A percentile compares a stretch with the other conserved stretches of the same genome.
These are phyloP conservation scores for Spodoptera picta DNA, from an alignment of 2,888 invertebrate genomes.

Conservation along the genomic window DNA sequence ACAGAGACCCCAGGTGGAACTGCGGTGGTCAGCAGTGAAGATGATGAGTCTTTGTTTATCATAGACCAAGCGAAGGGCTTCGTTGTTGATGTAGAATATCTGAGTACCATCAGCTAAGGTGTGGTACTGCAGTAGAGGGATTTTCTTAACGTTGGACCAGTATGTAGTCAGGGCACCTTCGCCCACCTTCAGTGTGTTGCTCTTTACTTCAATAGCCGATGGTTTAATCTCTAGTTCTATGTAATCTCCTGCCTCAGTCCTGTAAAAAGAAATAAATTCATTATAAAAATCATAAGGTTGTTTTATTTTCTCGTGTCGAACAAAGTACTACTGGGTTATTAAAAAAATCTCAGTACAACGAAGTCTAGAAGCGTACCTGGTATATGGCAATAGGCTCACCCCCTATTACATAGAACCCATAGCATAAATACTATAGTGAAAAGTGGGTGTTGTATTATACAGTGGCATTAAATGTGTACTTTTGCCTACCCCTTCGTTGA, in stretches of 20 bases:
- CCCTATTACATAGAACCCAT: too few relatives aligned
- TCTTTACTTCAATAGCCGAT: slow-evolving; percentile 72
- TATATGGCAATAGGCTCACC: too few relatives aligned
- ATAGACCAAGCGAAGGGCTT: slow-evolving; percentile 84
- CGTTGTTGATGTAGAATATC: slow-evolving; percentile 58
- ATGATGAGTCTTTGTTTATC: slow-evolving; percentile 89
- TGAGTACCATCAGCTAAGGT: slow-evolving; percentile 72
- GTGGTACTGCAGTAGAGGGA: slow-evolving; percentile 79
- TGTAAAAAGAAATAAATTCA: slow-evolving; percentile 43
- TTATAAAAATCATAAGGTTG: too few relatives aligned
- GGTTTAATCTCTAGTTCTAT: slow-evolving; percentile 77
- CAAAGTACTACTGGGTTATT: too few relatives aligned
- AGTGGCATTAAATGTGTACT: too few relatives aligned
- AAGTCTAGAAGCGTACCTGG: too few relatives aligned
- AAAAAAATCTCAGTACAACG: too few relatives aligned
- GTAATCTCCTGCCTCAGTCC: slow-evolving; percentile 71
- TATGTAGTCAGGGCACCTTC: slow-evolving; percentile 74
- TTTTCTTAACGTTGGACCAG: slow-evolving; percentile 77
- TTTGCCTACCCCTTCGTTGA: too few relatives aligned
- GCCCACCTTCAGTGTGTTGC: slow-evolving; percentile 77
- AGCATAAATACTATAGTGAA: too few relatives aligned
- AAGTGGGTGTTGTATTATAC: too few relatives aligned
- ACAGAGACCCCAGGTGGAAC: slow-evolving; percentile 90
- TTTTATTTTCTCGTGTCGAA: too few relatives aligned
- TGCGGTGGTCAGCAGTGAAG: slow-evolving; percentile 80